Evolutionary conservation across 2,113 vertebrate genomes (phyloP), one percentile per base, ranked within the genome.

Genomic region (Zapus hudsonius): DNA sequence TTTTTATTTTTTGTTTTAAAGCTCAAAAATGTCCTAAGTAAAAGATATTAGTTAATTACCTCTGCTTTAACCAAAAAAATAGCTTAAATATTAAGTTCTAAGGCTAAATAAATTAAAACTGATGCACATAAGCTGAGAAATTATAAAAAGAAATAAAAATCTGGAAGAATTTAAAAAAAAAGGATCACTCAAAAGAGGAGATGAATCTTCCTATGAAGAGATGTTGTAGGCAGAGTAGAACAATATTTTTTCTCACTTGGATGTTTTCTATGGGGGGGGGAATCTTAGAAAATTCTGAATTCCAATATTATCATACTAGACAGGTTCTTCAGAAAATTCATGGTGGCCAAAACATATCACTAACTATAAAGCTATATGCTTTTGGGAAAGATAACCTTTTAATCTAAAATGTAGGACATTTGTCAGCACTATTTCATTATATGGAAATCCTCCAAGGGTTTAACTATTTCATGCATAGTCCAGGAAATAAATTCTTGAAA

Each of bases 61-160:
- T 59, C 17, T 76, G 55, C 19, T 79, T 92, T 78, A 61, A 75
- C 42, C 84, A 36, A 59, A 82, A 76, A 33, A 31, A 40, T n/a
- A 89, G 87, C 13, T 87, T 33, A 92, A 82, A 93, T 74, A 87
- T 42, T 47, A 81, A 67, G 61, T 79, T 36, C 1, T 22, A 95
- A 64, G 25, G 52, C 47, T 87, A 66, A 86, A 91, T 19, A 94
- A 93, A 95, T 87, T 67, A 73, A 85, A 89, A 36, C 80, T 80
- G 7, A 79, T 87, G 42, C 42, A 44, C 22, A 89, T 89, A 83
- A 84, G 29, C 8, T 63, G 25, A 74, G 15, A 85, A 76, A 69
- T 74, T 76, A 38, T 57, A 25, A 86, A 22, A 67, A 76, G 22
- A 82, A 94, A 78, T 64, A 76, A 79, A 8, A 86, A 87, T 10